Evolutionary conservation across 2,888 invertebrate genomes (phyloP).

Genomic region (Drosophila sordidula): DNA sequence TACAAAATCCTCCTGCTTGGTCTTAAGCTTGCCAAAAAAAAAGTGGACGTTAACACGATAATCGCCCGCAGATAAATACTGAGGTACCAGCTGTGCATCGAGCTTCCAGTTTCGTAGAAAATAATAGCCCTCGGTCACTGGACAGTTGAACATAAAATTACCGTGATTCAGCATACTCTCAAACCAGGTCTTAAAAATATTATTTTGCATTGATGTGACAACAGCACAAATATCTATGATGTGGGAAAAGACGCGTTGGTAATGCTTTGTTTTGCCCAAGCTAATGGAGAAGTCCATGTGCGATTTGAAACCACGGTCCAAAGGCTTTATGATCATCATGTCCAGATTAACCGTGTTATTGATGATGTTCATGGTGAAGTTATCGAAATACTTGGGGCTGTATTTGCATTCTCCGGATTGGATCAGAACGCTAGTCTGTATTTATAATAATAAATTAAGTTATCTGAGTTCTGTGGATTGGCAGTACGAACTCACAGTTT

Average conservation of each 20-base stretch:
- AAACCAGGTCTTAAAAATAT: conserved; percentile 67
- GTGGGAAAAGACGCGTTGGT: conserved; percentile 64
- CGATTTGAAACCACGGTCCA: conserved; percentile 48
- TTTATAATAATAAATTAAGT: not conserved
- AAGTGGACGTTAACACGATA: conserved; percentile 53
- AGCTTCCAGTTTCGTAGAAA: conserved; percentile 54
- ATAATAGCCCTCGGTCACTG: conserved; percentile 54
- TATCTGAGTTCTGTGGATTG: not conserved
- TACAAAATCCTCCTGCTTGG: conserved; percentile 55
- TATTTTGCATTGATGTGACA: conserved; percentile 42
- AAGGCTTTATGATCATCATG: conserved; percentile 30
- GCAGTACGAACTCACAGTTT: conserved; percentile 40
- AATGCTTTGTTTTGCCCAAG: conserved; percentile 47
- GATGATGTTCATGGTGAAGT: conserved; percentile 39
- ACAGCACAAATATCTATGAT: conserved; percentile 60
- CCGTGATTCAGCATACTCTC: conserved; percentile 56
- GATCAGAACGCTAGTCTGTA: conserved; percentile 41
- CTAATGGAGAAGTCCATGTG: conserved; percentile 63
- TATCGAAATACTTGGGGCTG: conserved; percentile 49
- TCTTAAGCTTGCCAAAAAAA: conserved; percentile 61
- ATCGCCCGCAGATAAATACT: conserved; percentile 55
- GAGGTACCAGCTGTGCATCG: conserved; percentile 45
- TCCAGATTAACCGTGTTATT: conserved; percentile 58
- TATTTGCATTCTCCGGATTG: conserved; percentile 36
- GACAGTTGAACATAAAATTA: conserved; percentile 72